These are phyloP conservation scores for Lepus timidus DNA, from an alignment of 2,113 vertebrate species.

Conservation along the genomic window DNA sequence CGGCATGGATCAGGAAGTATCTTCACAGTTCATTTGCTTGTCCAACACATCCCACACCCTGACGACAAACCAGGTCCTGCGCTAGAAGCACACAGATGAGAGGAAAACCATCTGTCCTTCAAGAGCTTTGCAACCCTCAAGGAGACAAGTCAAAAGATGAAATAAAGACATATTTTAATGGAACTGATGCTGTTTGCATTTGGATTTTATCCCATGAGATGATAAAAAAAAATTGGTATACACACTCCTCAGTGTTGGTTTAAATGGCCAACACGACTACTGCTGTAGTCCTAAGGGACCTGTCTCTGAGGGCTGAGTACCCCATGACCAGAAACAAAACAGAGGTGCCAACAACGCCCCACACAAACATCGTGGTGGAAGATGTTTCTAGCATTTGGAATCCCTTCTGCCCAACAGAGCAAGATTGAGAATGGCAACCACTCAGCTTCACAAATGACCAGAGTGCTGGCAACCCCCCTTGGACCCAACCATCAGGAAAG, in stretches of 20 bases:
- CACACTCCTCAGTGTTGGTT: neutral
- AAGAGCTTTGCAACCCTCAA: neutral
- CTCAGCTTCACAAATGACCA: neutral
- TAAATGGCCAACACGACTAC: neutral
- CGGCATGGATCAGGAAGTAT: neutral
- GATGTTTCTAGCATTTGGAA: neutral
- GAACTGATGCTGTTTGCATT: neutral
- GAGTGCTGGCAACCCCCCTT: neutral
- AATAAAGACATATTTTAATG: neutral
- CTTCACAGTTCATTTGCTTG: neutral
- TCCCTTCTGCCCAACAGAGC: neutral
- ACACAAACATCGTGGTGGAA: neutral
- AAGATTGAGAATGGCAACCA: accelerated
- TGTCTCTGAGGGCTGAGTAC: neutral
- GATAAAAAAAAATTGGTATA: neutral
- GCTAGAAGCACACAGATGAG: neutral
- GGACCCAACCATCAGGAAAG: neutral
- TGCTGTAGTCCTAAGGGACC: neutral
- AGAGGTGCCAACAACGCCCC: no score
- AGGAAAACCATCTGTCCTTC: constrained; percentile 33
- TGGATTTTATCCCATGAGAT: neutral
- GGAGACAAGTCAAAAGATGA: neutral
- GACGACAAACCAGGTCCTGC: neutral
- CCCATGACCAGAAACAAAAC: neutral
- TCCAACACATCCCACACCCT: neutral